Base-by-base conservation (phyloP, 2,888 invertebrate genomes). In the Auanema freiburgensis region DNA sequence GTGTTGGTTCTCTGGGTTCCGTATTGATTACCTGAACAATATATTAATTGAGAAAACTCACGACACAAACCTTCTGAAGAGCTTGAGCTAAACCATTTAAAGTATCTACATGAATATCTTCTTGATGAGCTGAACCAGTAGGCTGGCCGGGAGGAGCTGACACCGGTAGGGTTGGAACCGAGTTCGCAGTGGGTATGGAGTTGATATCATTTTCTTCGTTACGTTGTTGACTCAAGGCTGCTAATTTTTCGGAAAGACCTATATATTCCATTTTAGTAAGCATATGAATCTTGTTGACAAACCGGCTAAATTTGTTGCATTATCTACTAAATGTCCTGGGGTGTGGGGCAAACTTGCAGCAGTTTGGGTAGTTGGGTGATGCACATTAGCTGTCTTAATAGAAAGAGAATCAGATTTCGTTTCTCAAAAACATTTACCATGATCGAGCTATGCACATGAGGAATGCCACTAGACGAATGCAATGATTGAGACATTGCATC, bases 31-130 rank as follows among this genome's bases (percentile, higher is more conserved):
- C 76, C 68, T 68, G 33, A 57, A 61, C 3, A 51, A 18, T 1
- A 53, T 18, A 23, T 1, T 12, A 10, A 23, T 2, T 12, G 12
- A 40, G 16, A 33, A 41, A 40, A n/a, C 23, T 33, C 14, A 18
- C 4, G 24, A 3, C 3, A 8, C 33, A 33, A 33, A 74, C 76
- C 62, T 78, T 79, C 21, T 77, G 76, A 1, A 80, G 62, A 4
- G 80, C 80, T 55, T 74, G 71, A 4, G 78, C 79, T 52, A 80
- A 59, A 46, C 77, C 80, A 44, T 70, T 72, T 41, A 80, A 56
- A 23, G 79, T 80, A 56, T 80, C 79, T 11, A 80, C 76, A 40
- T 77, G 79, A 21, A 74, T 72, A 24, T 56, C 63, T 4, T 59
- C 66, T 33, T 63, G 63, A 14, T 56, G 50, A 54, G 56, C 42